Evolutionary conservation across 2,888 invertebrate genomes (phyloP), one percentile per base, ranked within the genome.

Genomic region (Synergus umbraculus): DNA sequence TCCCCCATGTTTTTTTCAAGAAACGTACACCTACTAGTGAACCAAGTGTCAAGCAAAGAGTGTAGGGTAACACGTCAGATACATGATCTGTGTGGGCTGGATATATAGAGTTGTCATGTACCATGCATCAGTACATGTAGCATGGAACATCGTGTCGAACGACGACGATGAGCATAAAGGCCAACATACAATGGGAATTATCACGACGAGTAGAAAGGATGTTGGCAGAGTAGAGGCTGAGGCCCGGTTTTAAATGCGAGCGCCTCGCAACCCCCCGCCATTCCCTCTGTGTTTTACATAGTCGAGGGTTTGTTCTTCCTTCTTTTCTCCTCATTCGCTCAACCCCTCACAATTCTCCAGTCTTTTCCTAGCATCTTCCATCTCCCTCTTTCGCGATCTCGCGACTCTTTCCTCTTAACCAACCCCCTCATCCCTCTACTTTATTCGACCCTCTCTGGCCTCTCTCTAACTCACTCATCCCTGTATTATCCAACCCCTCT

Each of bases 281-380:
- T 37, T 66, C 80, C 83, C 83, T 84, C 86, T 85, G 86, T 89
- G 86, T 88, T 87, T 85, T 83, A 87, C 88, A 87, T 83, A 85
- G 87, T 86, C 87, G 87, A 89, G 87, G 86, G 86, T 86, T 86
- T 86, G 84, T 87, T 86, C 86, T 83, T 82, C 63, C 43, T 29
- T 64, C 22, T 29, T 77, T 77, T 46, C 43, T 22, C 77, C 49
- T 22, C 83, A 87, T 84, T 84, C 85, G 86, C 85, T 81, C 85
- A 79, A 86, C 83, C 83, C 81, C 83, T 81, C 81, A 80, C 81
- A 81, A 65, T 37, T 83, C 81, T 83, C 82, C 79, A 80, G 79
- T 80, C 77, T 43, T 58, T 73, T 78, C 79, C 77, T 76, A 77
- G 67, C 76, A 49, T 44, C 76, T 49, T 76, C 77, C 67, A 76